Evolutionary conservation across 1,140 invertebrate genomes (phyloP).

Genomic region (Diabrotica virgifera): DNA sequence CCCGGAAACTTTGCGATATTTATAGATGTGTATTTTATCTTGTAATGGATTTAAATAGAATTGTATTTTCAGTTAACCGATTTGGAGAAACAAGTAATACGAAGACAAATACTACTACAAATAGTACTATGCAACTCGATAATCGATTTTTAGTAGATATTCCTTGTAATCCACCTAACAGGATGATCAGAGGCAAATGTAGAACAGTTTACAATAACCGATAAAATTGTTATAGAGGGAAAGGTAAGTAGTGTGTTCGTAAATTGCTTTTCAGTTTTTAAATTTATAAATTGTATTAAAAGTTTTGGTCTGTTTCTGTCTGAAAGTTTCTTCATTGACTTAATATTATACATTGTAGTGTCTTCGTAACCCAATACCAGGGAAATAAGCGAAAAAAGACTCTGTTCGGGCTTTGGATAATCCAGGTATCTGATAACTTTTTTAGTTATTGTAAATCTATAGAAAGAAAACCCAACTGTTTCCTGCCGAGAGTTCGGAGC

Average conservation of each 20-base stretch:
- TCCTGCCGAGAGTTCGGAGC: too few species aligned
- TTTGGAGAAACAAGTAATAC: not conserved
- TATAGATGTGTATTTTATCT: too few species aligned
- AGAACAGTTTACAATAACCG: not conserved
- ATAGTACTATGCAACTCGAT: not conserved
- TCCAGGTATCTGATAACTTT: too few species aligned
- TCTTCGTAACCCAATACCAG: not conserved
- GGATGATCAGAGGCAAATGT: not conserved
- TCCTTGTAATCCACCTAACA: slow-evolving; percentile 5
- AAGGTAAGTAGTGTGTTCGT: not conserved
- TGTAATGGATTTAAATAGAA: not conserved
- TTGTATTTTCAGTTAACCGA: not conserved
- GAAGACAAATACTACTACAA: not conserved
- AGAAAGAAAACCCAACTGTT: too few species aligned
- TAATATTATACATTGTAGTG: not conserved
- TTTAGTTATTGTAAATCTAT: too few species aligned
- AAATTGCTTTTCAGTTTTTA: not conserved
- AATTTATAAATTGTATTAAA: not conserved
- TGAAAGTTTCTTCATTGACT: not conserved
- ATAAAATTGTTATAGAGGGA: not conserved
- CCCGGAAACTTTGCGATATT: too few species aligned
- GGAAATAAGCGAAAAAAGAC: too few species aligned
- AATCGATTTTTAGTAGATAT: slow-evolving; percentile 9
- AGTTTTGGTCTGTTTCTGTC: not conserved
- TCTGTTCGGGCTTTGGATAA: too few species aligned